Conservation (phyloP, 2,888 invertebrate genomes). For the Cantharis lateralis region DNA sequence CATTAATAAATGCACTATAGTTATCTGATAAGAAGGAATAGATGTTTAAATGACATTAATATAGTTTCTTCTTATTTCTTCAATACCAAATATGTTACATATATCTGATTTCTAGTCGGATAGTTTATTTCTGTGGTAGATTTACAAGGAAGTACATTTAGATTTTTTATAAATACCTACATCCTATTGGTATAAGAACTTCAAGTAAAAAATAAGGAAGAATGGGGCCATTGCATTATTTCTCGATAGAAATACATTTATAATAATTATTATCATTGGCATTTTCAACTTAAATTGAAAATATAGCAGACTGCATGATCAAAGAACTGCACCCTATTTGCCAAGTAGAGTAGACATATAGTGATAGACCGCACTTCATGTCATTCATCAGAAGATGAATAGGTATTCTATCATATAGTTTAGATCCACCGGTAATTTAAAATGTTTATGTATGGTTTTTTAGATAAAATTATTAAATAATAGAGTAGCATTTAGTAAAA, state of each 20-base stretch:
- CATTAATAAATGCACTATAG: neutral
- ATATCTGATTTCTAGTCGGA: conserved; percentile 3
- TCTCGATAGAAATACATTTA: neutral
- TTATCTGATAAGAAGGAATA: conserved; percentile 22
- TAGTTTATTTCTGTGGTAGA: neutral
- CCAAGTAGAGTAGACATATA: neutral
- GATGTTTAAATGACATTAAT: conserved; percentile 20
- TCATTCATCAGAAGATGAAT: neutral
- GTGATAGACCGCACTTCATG: neutral
- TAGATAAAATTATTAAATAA: too few relatives aligned
- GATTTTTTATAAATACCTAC: neutral
- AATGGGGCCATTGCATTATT: neutral
- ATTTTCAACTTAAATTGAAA: neutral
- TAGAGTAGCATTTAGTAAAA: too few relatives aligned
- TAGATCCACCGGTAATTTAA: too few relatives aligned
- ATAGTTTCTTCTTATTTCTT: conserved; percentile 13
- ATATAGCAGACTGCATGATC: neutral
- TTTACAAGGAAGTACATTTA: neutral
- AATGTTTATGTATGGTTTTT: too few relatives aligned
- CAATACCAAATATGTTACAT: conserved; percentile 19
- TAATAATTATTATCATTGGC: neutral
- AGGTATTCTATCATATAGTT: too few relatives aligned
- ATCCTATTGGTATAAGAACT: neutral
- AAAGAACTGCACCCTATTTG: neutral
- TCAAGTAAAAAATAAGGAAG: neutral